Percentiles rank a stretch among this genome's conserved stretches.
phyloP scores from a whole-genome alignment of 2,888 invertebrate genomes.

The Darwinula stevensoni region DNA sequence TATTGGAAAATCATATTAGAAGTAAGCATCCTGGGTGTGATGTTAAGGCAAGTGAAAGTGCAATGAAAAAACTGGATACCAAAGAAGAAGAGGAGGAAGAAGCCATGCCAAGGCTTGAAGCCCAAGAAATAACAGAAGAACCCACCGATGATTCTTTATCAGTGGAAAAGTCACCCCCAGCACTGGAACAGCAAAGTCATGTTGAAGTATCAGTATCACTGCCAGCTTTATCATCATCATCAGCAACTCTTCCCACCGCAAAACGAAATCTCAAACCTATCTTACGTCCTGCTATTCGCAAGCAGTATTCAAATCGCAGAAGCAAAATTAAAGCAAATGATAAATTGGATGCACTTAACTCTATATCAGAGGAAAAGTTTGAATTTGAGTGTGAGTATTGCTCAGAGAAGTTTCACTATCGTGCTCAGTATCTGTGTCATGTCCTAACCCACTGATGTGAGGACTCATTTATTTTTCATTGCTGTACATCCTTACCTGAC shows the following conservation, averaged over 20 bases:
- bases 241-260: not conserved
- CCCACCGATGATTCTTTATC: not conserved
- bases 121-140: not conserved
- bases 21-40: conserved; percentile 23
- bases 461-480: too few species aligned
- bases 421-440: conserved; percentile 3
- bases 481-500: too few species aligned
- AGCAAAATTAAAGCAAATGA: not conserved
- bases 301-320: too few species aligned
- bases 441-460: not conserved
- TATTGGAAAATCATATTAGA: conserved; percentile 17
- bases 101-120: not conserved
- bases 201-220: too few species aligned
- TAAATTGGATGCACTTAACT: too few species aligned
- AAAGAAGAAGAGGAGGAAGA: too few species aligned
- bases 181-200: not conserved
- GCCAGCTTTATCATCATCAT: too few species aligned
- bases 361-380: not conserved
- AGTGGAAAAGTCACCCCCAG: not conserved
- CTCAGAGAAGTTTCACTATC: not conserved
- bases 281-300: not conserved
- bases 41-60: too few species aligned
- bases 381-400: not conserved
- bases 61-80: too few species aligned
- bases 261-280: not conserved